phyloP scores from a whole-genome alignment of 2,113 vertebrate genomes.

The Pavo muticus region DNA sequence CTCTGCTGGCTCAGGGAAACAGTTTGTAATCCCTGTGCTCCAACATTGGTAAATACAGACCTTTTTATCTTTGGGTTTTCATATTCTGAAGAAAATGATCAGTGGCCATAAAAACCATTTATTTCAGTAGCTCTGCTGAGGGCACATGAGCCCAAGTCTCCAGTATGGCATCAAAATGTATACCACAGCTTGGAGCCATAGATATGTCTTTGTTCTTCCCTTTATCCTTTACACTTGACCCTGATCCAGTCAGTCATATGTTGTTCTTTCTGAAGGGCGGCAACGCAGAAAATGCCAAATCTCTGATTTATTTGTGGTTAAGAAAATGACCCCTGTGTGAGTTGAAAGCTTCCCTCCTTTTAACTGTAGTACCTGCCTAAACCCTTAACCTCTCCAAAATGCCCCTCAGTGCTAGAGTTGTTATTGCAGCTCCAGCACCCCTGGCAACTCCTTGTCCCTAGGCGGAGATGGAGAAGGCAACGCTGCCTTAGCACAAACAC shows the following conservation, averaged over 20 bases:
- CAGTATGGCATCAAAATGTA: background rate
- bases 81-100: background rate
- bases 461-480: too few species aligned
- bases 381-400: background rate
- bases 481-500: background rate
- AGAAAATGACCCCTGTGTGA: background rate
- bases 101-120: background rate
- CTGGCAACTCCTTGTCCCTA: background rate
- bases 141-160: background rate
- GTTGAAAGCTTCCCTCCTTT: background rate
- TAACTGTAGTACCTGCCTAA: background rate
- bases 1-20: background rate
- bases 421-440: background rate
- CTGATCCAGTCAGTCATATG: background rate
- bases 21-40: background rate
- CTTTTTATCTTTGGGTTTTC: constrained; percentile 4
- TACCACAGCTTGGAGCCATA: background rate
- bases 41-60: background rate
- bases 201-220: background rate
- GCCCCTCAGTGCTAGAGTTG: accelerated
- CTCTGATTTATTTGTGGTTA: background rate
- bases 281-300: background rate
- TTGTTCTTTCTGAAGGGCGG: background rate
- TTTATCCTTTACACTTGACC: background rate
- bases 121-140: background rate